A percentile compares a stretch with the other conserved stretches of the same genome.
Evolutionary conservation across 2,113 vertebrate genomes (phyloP).

Genomic region (Cairina moschata): DNA sequence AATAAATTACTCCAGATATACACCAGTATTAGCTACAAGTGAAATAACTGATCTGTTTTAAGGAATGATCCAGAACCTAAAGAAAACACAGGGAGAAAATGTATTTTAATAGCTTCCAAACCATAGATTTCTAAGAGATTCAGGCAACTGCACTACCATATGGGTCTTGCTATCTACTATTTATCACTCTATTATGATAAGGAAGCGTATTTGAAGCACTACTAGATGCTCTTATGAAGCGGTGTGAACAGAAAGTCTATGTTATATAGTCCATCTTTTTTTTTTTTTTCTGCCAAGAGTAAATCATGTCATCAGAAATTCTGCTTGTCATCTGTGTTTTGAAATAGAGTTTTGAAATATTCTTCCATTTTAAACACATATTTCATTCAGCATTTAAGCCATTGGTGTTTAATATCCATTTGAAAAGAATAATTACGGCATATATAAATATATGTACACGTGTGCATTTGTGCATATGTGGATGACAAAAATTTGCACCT

Average conservation of each 20-base stretch:
- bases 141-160: not conserved
- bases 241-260: not conserved
- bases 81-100: not conserved
- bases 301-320: not conserved
- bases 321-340: not conserved
- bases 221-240: not conserved
- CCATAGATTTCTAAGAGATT: not conserved
- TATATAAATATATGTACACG: not conserved
- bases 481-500: not conserved
- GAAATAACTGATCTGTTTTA: not conserved
- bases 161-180: not conserved
- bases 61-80: not conserved
- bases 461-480: not conserved
- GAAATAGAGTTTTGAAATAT: not conserved
- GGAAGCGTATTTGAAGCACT: not conserved
- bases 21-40: not conserved
- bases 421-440: not conserved
- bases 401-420: not conserved
- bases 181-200: not conserved
- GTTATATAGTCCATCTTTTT: not conserved
- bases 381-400: not conserved
- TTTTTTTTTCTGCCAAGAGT: not conserved
- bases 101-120: not conserved
- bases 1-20: not conserved
- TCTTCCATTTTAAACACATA: not conserved